Percentiles rank a stretch among this genome's conserved stretches.
Evolutionary conservation across 2,888 invertebrate species (phyloP).

Genomic region (Diachrysia chrysitis): DNA sequence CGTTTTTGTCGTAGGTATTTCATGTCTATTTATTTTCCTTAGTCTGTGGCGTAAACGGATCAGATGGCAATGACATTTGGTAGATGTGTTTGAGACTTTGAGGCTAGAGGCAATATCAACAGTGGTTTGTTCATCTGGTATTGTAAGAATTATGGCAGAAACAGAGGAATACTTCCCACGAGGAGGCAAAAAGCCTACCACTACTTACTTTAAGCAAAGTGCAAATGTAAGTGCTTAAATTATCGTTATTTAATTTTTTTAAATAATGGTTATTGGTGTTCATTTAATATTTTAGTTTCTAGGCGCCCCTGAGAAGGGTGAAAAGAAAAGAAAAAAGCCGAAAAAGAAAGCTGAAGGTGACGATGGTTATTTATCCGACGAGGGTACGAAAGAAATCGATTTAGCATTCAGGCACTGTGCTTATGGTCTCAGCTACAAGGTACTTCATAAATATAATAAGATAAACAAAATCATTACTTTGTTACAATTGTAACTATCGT

Average conservation of each 20-base stretch:
- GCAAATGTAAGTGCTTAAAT: slow-evolving; percentile 74
- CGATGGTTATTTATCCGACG: slow-evolving; percentile 85
- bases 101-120: slow-evolving; percentile 17
- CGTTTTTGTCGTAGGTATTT: too few relatives aligned
- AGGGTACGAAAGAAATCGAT: slow-evolving; percentile 71
- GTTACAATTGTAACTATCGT: too few relatives aligned
- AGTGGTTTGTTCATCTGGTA: not conserved
- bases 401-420: slow-evolving; percentile 78
- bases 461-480: not conserved
- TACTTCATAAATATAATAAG: slow-evolving; percentile 45
- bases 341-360: slow-evolving; percentile 80
- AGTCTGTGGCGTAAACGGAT: slow-evolving; percentile 51
- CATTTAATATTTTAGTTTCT: slow-evolving; percentile 70
- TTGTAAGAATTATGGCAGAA: slow-evolving; percentile 71
- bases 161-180: slow-evolving; percentile 89
- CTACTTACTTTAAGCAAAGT: slow-evolving; percentile 81
- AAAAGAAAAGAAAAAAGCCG: slow-evolving; percentile 78
- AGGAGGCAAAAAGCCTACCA: slow-evolving; percentile 86
- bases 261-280: not conserved
- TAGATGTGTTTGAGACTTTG: slow-evolving; percentile 24
- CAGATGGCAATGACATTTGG: slow-evolving; percentile 19
- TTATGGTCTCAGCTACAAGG: slow-evolving; percentile 76
- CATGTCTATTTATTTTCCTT: too few relatives aligned
- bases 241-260: not conserved
- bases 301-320: slow-evolving; percentile 80